phyloP scores from a whole-genome alignment of 2,888 invertebrate genomes.

The Neoaliturus tenellus region DNA sequence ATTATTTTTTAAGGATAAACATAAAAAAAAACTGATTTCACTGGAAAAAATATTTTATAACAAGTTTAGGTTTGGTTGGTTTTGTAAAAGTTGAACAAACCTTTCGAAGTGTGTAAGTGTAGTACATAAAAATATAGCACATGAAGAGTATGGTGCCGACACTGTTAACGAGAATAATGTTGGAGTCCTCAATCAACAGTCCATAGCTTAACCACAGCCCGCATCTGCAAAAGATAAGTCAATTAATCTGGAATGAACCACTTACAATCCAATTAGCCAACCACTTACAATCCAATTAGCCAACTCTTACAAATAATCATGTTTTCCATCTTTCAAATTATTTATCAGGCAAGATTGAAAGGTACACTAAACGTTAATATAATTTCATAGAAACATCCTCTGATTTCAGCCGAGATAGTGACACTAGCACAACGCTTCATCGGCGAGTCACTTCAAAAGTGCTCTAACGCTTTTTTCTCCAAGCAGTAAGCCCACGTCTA shows the following conservation, averaged over 20 bases:
- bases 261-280: neutral
- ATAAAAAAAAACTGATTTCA: too few relatives aligned
- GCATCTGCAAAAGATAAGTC: slow-evolving; percentile 75
- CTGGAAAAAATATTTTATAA: too few relatives aligned
- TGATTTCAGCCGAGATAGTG: too few relatives aligned
- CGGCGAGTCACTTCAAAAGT: too few relatives aligned
- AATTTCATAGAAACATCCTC: too few relatives aligned
- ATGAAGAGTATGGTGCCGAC: slow-evolving; percentile 84
- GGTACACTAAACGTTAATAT: too few relatives aligned
- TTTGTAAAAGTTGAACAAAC: slow-evolving; percentile 70
- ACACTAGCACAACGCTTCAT: too few relatives aligned
- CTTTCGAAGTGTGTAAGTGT: slow-evolving; percentile 84
- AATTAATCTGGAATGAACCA: neutral
- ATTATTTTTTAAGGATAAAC: too few relatives aligned
- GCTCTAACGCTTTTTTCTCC: too few relatives aligned
- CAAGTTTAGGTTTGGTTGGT: too few relatives aligned
- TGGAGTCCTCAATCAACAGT: slow-evolving; percentile 81
- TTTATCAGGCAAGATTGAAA: neutral
- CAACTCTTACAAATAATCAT: neutral
- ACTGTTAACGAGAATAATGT: slow-evolving; percentile 84
- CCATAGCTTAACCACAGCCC: slow-evolving; percentile 90
- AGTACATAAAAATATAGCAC: slow-evolving; percentile 82
- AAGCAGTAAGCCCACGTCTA: too few relatives aligned
- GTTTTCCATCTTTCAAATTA: neutral
- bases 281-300: neutral